Base-by-base conservation (phyloP, 1,140 invertebrate species). In the Odontomachus brunneus region DNA sequence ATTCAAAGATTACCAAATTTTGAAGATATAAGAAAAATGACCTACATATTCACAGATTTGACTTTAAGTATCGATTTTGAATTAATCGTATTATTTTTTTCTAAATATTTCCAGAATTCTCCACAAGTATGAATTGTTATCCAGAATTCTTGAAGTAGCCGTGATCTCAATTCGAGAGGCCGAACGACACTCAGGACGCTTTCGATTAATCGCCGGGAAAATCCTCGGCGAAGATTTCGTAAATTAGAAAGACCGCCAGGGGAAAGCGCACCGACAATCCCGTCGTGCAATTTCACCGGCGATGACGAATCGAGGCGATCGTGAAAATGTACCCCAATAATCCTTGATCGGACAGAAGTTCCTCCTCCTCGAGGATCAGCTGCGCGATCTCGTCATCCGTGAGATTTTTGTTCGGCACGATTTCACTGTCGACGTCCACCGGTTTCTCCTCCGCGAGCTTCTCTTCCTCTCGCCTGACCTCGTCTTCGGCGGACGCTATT, bases 371-470 rank as follows among this genome's bases (percentile, higher is more conserved):
- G 19, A 96, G 95, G 87, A 96, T 95, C 67, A 96, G 91, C 74
- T 96, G 95, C 24, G 96, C 95, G 83, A 97, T 96, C 93, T 96
- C 95, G 75, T 96, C 95, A 84, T 96, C 96, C 11, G 96, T 95
- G 51, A 96, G 89, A 82, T 94, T 89, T 85, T 92, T 92, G 73
- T 94, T 94, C 11, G 91, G 82, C 55, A 94, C 85, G 0, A 90
- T 33, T 38, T 92, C 94, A 83, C 93, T 93, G 66, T 94, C 91
- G 24, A 87, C 89, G 84, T 93, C 91, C 29, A 87, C 86, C 0
- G 92, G 91, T 80, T 93, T 93, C 60, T 91, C 89, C 38, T 91
- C 89, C 14, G 85, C 84, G 0, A 91, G 75, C 48, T 86, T 83
- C 53, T 86, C 80, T 51, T 71, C 65, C 24, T 80, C 75, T 48